Evolutionary conservation across 2,113 vertebrate genomes (phyloP).

Genomic region (Corythornis madagascariensis): DNA sequence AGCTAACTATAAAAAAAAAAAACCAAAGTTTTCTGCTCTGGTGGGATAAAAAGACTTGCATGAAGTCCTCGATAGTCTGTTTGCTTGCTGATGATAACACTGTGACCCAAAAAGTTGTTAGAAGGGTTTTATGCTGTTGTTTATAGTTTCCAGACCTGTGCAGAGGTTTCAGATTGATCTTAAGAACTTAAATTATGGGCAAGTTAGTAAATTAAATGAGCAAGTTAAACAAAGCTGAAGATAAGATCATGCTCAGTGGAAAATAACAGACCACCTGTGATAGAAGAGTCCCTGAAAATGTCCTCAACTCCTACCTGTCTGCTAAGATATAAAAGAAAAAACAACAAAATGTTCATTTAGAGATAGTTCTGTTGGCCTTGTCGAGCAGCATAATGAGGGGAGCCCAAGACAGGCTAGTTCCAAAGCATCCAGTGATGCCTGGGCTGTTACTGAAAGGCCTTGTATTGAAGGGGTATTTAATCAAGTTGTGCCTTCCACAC

Average conservation of each 20-base stretch:
- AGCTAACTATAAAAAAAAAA: not conserved
- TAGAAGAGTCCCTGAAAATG: not conserved
- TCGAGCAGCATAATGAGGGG: not conserved
- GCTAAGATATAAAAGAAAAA: not conserved
- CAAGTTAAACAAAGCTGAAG: not conserved
- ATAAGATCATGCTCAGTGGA: not conserved
- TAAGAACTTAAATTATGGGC: not conserved
- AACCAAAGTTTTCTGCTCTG: not conserved
- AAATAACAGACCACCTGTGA: not conserved
- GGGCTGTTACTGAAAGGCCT: not conserved
- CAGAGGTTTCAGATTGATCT: not conserved
- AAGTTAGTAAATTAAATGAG: not conserved
- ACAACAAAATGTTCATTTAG: not conserved
- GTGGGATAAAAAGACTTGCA: not conserved
- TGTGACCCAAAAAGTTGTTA: not conserved
- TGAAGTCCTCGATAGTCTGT: not conserved
- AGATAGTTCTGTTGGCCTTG: not conserved
- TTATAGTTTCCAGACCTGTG: not conserved
- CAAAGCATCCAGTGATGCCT: not conserved
- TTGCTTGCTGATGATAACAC: not conserved
- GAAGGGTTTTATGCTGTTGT: not conserved
- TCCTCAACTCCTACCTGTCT: not conserved
- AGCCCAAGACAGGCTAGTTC: not conserved
- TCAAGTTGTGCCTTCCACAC: not conserved
- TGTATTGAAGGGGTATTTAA: not conserved